Evolutionary conservation across 2,113 vertebrate genomes (phyloP), one percentile per base, ranked within the genome.

Genomic region (Cyprinodon brontotheroides): DNA sequence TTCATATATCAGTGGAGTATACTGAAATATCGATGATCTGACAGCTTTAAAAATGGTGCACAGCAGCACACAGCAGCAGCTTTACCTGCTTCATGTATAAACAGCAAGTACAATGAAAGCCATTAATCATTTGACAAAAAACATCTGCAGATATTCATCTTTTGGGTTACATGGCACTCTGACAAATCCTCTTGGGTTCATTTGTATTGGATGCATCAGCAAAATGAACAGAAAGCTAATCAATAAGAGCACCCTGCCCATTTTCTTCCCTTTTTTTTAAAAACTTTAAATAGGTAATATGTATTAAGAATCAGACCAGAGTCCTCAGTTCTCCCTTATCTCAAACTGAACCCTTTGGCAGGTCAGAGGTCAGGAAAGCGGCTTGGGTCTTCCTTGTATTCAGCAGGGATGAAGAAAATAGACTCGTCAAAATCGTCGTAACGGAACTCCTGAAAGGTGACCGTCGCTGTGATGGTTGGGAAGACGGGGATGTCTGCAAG

Each of bases 371-470:
- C 97, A 0, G 97, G 97, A 86, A 99, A 99, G 71, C 97, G 96
- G 86, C 96, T 97, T 38, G 97, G 97, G 82, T 98, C 97, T 90
- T 99, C 97, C 92, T 97, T 98, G 93, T 96, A 99, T 68, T 97
- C 95, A 0, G 93, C 85, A 0, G 97, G 97, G 90, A 98, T 95
- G 64, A 90, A 91, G 92, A 99, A 99, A 88, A 96, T 95, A 20
- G 96, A 95, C 13, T 94, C 94, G 0, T 97, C 94, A 72, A 99
- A 98, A 11, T 95, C 93, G 22, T 96, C 95, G 7, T 97, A 98
- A 13, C 95, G 96, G 87, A 99, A 99, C 91, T 99, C 97, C 93
- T 98, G 97, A 89, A 99, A 99, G 15, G 97, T 99, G 95, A 99
- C 97, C 77, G 97, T 98, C 79, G 97, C 97, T 43, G 97, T 98